A percentile compares a stretch with the other conserved stretches of the same genome.
These are phyloP conservation scores for Toxotes jaculatrix DNA, from an alignment of 2,113 vertebrate genomes.

Conservation along the genomic window DNA sequence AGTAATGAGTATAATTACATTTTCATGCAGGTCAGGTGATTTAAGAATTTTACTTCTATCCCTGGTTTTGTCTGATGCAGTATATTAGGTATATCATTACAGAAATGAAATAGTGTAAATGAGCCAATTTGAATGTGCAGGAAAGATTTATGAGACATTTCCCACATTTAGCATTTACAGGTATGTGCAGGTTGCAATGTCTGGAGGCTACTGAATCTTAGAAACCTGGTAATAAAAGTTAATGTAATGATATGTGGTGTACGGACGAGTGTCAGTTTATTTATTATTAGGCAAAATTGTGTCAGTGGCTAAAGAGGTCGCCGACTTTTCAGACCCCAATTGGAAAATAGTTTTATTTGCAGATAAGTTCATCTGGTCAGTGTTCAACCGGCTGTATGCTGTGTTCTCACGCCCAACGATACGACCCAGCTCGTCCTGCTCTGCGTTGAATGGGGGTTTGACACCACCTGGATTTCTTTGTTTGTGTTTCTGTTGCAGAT, in stretches of 20 bases:
- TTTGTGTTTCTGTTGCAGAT: not conserved
- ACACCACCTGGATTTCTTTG: not conserved
- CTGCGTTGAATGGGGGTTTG: not conserved
- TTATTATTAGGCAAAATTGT: not conserved
- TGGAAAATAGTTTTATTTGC: not conserved
- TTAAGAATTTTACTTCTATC: not conserved
- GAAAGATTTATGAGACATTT: too few species aligned
- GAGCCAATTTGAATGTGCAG: not conserved
- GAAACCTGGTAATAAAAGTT: not conserved
- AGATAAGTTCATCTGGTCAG: slow-evolving; percentile 10
- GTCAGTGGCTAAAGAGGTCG: not conserved
- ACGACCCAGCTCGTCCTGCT: not conserved
- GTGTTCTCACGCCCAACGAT: not conserved
- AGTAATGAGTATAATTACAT: not conserved
- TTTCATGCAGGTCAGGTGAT: not conserved
- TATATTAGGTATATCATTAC: not conserved
- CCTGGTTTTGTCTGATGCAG: not conserved
- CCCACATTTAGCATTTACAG: too few species aligned
- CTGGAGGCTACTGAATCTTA: not conserved
- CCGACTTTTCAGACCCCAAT: not conserved
- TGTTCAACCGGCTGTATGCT: not conserved
- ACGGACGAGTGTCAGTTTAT: not conserved
- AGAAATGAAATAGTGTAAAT: not conserved
- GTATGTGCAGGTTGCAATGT: not conserved
- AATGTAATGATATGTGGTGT: not conserved